Percentiles rank a stretch among this genome's conserved stretches.
These are phyloP conservation scores for Plebejus anna DNA, from an alignment of 2,888 invertebrate species.

Conservation along the genomic window DNA sequence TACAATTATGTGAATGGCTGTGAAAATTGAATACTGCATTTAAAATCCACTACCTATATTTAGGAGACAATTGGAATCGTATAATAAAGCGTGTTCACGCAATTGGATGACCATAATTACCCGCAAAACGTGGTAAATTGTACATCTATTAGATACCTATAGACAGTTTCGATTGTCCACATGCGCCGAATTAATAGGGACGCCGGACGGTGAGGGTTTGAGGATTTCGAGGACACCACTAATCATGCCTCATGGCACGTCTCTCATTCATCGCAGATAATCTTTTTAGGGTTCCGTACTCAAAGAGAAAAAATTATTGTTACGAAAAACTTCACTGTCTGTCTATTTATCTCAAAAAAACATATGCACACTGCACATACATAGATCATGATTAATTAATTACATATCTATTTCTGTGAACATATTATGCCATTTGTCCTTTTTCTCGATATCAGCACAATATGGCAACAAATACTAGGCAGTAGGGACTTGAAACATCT, in stretches of 20 bases:
- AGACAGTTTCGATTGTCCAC: conserved; percentile 61
- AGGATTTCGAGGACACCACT: conserved; percentile 57
- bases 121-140: conserved; percentile 63
- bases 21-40: conserved; percentile 41
- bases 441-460: too few relatives aligned
- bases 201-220: conserved; percentile 55
- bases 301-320: not conserved
- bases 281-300: not conserved
- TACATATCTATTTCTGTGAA: too few relatives aligned
- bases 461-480: too few relatives aligned
- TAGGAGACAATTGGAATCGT: conserved; percentile 49
- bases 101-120: conserved; percentile 63
- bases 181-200: conserved; percentile 66
- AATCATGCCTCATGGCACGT: conserved; percentile 57
- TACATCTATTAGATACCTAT: conserved; percentile 45
- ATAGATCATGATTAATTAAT: too few relatives aligned
- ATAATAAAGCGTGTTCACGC: conserved; percentile 49
- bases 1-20: conserved; percentile 36
- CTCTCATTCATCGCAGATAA: conserved; percentile 43
- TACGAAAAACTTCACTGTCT: too few relatives aligned
- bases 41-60: conserved; percentile 43
- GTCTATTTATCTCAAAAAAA: too few relatives aligned
- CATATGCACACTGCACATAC: too few relatives aligned
- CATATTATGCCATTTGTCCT: too few relatives aligned
- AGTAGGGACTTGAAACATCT: too few relatives aligned